phyloP scores from a whole-genome alignment of 2,888 invertebrate genomes.

The Drosophila ezoana region DNA sequence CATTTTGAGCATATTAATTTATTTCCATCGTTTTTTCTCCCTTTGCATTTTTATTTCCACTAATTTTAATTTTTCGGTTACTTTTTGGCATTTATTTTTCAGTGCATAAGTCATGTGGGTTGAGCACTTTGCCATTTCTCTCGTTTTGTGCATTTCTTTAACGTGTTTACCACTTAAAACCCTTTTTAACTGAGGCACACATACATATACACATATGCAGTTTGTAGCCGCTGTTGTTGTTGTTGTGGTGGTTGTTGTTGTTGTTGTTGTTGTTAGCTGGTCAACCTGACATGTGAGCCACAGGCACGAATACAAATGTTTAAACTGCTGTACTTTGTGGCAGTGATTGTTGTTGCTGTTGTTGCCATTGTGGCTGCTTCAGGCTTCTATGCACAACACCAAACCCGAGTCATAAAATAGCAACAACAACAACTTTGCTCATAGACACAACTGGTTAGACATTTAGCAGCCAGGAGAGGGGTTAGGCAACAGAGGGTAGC shows the following conservation, averaged over 20 bases:
- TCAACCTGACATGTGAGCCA: slow-evolving; percentile 72
- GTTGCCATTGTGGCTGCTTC: slow-evolving; percentile 51
- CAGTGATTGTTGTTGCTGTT: slow-evolving; percentile 49
- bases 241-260: not conserved
- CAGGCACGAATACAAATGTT: slow-evolving; percentile 74
- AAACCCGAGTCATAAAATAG: slow-evolving; percentile 66
- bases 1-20: not conserved
- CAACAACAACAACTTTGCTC: slow-evolving; percentile 40
- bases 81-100: slow-evolving; percentile 14
- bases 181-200: slow-evolving; percentile 17
- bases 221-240: slow-evolving; percentile 1
- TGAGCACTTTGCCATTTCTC: slow-evolving; percentile 24
- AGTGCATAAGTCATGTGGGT: slow-evolving; percentile 41
- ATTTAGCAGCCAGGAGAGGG: slow-evolving; percentile 36
- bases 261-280: slow-evolving; percentile 46
- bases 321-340: slow-evolving; percentile 63
- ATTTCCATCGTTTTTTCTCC: slow-evolving; percentile 1
- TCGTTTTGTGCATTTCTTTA: slow-evolving; percentile 41
- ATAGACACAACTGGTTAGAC: slow-evolving; percentile 63
- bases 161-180: slow-evolving; percentile 34
- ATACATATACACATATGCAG: not conserved
- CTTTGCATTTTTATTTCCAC: not conserved
- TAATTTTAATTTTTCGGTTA: slow-evolving; percentile 18
- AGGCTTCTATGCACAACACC: slow-evolving; percentile 67
- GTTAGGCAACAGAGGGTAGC: slow-evolving; percentile 28